These are phyloP conservation scores for Oncorhynchus mykiss DNA, from an alignment of 2,113 vertebrate genomes.

Conservation along the genomic window DNA sequence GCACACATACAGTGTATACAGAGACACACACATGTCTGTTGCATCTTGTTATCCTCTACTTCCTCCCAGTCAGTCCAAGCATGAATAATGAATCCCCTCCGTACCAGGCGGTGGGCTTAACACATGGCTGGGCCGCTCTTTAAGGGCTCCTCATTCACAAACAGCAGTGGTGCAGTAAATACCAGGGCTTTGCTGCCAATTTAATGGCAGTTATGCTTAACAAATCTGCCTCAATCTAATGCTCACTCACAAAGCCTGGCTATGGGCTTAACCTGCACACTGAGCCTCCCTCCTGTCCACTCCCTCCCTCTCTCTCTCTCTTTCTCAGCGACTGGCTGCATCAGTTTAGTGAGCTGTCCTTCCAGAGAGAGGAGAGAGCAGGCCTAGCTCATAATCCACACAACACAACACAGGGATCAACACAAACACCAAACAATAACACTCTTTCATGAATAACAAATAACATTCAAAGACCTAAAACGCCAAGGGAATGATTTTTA, in stretches of 20 bases:
- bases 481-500: slow-evolving; percentile 36
- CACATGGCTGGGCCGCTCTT: slow-evolving; percentile 63
- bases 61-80: slow-evolving; percentile 65
- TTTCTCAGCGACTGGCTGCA: slow-evolving; percentile 53
- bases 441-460: slow-evolving; percentile 69
- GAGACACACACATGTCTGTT: slow-evolving; percentile 15
- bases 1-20: slow-evolving; percentile 11
- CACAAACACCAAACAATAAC: slow-evolving; percentile 62
- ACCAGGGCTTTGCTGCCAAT: slow-evolving; percentile 70
- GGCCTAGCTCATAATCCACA: slow-evolving; percentile 65
- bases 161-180: slow-evolving; percentile 69
- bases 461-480: slow-evolving; percentile 60
- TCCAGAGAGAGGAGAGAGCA: slow-evolving; percentile 63
- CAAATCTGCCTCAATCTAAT: slow-evolving; percentile 74
- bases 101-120: slow-evolving; percentile 61
- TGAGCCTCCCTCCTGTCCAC: slow-evolving; percentile 40
- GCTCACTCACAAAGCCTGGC: slow-evolving; percentile 68
- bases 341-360: slow-evolving; percentile 64
- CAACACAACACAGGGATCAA: slow-evolving; percentile 65
- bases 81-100: slow-evolving; percentile 73
- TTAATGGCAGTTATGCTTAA: slow-evolving; percentile 76
- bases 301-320: slow-evolving; percentile 36
- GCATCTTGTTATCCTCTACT: slow-evolving; percentile 75
- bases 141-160: slow-evolving; percentile 72
- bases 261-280: slow-evolving; percentile 65